Evolutionary conservation across 2,888 invertebrate species (phyloP), one percentile per base, ranked within the genome.

Genomic region (Aphodius granarius): DNA sequence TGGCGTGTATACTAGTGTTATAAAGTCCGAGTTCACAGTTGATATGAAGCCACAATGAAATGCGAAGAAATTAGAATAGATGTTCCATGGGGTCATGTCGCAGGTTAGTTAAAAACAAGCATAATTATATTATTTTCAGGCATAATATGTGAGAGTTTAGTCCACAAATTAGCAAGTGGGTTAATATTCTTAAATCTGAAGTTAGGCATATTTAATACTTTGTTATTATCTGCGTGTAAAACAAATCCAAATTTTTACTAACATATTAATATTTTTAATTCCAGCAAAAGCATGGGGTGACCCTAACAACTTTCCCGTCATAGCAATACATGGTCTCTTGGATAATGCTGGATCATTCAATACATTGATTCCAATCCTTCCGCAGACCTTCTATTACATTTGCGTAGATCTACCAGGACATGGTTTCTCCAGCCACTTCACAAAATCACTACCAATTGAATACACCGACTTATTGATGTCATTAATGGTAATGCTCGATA

Each of bases 201-300:
- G n/a, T 68, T 2, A 5, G n/a, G n/a, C 16, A 20, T 5, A 43
- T 22, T 71, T 71, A 22, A 71, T 23, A 22, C 15, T 72, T 19
- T n/a, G n/a, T n/a, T n/a, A n/a, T n/a, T n/a, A n/a, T n/a, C n/a
- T n/a, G n/a, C n/a, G n/a, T n/a, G n/a, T n/a, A n/a, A n/a, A n/a
- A n/a, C n/a, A 13, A 3, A 13, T 13, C 15, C 16, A 65, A 5
- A 65, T 1, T 3, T 4, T 65, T 65, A 15, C 19, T 3, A 15
- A 15, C 9, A 15, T 13, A 18, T 1, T 65, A 13, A 65, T 1
- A 9, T 19, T 65, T 65, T 16, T 65, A 65, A 20, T 68, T 74
- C 15, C 21, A 92, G 92, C 89, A 17, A 88, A 91, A 83, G 88
- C 90, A 77, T 92, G 92, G 91, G 92, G 92, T 0, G 85, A 89